Evolutionary conservation across 2,113 vertebrate genomes (phyloP).

Genomic region (Scolopax mira): DNA sequence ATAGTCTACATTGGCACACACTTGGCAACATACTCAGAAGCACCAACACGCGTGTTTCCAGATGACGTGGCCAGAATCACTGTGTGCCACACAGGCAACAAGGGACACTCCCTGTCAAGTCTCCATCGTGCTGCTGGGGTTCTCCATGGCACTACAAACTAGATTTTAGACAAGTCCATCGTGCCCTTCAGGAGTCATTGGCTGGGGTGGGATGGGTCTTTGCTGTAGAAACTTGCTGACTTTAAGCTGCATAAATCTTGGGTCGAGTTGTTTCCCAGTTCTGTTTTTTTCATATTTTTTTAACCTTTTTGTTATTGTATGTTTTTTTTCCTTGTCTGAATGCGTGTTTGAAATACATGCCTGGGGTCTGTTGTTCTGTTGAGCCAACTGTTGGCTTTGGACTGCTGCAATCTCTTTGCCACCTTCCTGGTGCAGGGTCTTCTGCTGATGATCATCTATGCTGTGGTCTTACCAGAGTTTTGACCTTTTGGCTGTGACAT

Average conservation of each 20-base stretch:
- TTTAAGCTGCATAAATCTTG: neutral
- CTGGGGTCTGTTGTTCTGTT: neutral
- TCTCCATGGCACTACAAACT: neutral
- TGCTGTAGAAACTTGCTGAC: neutral
- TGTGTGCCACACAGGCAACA: neutral
- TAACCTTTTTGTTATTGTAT: neutral
- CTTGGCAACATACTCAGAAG: accelerated
- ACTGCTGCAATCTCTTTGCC: neutral
- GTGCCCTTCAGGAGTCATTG: neutral
- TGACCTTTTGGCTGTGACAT: neutral
- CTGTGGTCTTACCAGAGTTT: neutral
- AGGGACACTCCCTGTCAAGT: neutral
- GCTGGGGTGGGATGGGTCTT: neutral
- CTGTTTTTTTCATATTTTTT: neutral
- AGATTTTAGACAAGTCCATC: neutral
- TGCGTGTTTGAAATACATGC: neutral
- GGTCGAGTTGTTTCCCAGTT: neutral
- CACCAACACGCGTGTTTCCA: neutral
- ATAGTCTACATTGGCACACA: neutral
- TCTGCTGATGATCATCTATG: neutral
- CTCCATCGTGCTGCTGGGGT: accelerated
- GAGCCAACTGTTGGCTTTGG: neutral
- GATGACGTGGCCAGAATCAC: neutral
- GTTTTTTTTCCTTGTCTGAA: neutral
- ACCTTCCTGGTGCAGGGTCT: neutral